phyloP scores from a whole-genome alignment of 2,113 vertebrate species.

The Columba janthina region DNA sequence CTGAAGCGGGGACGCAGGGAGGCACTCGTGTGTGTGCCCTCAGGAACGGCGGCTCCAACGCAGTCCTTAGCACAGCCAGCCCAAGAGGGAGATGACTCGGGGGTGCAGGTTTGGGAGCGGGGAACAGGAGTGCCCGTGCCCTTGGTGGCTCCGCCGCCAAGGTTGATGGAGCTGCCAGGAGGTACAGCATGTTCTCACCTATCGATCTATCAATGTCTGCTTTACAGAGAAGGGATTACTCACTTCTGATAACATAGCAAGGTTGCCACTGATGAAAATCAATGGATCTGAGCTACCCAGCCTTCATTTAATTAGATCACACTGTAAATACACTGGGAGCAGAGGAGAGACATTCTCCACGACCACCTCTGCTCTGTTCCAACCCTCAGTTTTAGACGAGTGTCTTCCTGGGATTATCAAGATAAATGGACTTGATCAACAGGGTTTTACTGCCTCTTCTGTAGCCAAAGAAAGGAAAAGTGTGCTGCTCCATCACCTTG shows the following conservation, averaged over 20 bases:
- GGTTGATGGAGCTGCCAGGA: conserved; percentile 66
- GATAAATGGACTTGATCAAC: neutral
- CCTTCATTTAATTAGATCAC: conserved; percentile 60
- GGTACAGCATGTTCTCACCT: conserved; percentile 60
- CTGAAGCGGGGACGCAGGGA: neutral
- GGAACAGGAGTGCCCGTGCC: neutral
- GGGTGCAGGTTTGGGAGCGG: neutral
- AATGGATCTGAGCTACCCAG: conserved; percentile 45
- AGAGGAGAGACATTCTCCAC: neutral
- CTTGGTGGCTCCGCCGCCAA: conserved; percentile 38
- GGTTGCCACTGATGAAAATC: conserved; percentile 71
- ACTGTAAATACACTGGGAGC: neutral
- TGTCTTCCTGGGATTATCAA: neutral
- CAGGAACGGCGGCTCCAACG: neutral
- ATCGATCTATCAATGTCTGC: conserved; percentile 72
- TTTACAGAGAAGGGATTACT: conserved; percentile 67
- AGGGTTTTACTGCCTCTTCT: neutral
- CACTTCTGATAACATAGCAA: conserved; percentile 70
- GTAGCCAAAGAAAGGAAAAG: neutral
- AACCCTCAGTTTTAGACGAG: neutral
- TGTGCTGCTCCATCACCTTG: neutral
- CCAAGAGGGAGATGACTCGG: neutral
- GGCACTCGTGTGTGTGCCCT: neutral
- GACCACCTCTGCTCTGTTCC: neutral
- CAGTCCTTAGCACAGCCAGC: neutral